Percentiles rank a stretch among this genome's conserved stretches.
Conservation (phyloP, 2,888 invertebrate species). For the Psylliodes chrysocephalus region DNA sequence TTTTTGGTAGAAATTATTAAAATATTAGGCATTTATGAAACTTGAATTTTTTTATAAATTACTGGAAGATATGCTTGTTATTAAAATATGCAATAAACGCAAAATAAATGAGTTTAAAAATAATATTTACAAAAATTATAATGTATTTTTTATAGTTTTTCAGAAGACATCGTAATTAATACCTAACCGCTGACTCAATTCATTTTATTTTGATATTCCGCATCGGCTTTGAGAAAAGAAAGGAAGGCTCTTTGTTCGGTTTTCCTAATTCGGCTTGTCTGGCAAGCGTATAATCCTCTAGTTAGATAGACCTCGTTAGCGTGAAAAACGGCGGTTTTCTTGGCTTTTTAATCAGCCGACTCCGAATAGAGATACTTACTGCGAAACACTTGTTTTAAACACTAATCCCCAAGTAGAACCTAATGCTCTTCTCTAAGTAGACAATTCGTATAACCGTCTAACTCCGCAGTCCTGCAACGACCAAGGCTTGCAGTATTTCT, state of each 20-base stretch:
- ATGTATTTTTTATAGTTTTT: too few relatives aligned
- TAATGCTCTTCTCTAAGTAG: constrained; percentile 14
- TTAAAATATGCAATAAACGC: too few relatives aligned
- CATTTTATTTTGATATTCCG: too few relatives aligned
- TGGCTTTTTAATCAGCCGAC: constrained; percentile 36
- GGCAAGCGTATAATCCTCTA: constrained; percentile 18
- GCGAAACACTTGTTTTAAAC: constrained; percentile 32
- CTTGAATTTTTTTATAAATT: too few relatives aligned
- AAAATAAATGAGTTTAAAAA: too few relatives aligned
- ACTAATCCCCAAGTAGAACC: constrained; percentile 20
- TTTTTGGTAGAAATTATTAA: too few relatives aligned
- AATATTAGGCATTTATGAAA: too few relatives aligned
- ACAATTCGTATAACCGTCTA: constrained; percentile 14
- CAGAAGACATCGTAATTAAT: too few relatives aligned
- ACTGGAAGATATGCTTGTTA: too few relatives aligned
- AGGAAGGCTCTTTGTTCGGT: constrained; percentile 11
- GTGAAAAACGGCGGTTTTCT: constrained; percentile 35
- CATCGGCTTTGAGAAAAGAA: too few relatives aligned
- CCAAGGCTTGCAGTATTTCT: not conserved
- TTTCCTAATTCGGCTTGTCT: constrained; percentile 2
- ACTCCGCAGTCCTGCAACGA: not conserved
- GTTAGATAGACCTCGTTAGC: constrained; percentile 32
- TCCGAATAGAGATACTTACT: constrained; percentile 26
- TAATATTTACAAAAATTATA: too few relatives aligned
- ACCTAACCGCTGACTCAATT: not conserved